Base-by-base conservation (phyloP, 2,113 vertebrate species). In the Eudorcas thomsonii region DNA sequence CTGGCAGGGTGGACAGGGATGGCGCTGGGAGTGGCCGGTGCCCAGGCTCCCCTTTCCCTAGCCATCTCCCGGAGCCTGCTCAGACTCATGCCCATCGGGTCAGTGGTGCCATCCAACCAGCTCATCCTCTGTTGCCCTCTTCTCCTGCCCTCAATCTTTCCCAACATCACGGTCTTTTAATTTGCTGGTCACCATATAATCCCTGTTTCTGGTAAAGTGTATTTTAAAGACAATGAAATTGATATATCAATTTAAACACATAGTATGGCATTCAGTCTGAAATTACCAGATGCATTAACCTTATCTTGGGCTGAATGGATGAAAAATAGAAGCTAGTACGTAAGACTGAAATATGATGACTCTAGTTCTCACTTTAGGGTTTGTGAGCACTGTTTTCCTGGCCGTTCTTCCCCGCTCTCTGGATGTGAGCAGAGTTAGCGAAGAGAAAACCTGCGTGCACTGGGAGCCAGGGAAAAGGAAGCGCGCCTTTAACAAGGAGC, bases 51-150 rank as follows among this genome's bases (percentile, higher is more conserved):
- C 17, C 8, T 67, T 8, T 21, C n/a, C 64, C 21, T 36, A 9
- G 21, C n/a, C 64, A 2, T 21, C 64, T 11, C 64, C 33, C 4
- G 1, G 33, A 67, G 64, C 15, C 4, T 11, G 33, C 33, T 67
- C 33, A 36, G 5, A 2, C 33, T 67, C 64, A 0, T 1, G 33
- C 8, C 64, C 64, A 21, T 11, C 0, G 8, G 21, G 33, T 21
- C 64, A 0, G 0, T 11, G 64, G n/a, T 67, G 33, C 33, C 64
- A 36, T 36, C 33, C 64, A 36, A 11, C 8, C 17, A 67, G 9
- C 64, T 36, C 2, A 2, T 36, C 33, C 64, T 67, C 64, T 36
- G 64, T 11, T 36, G 64, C 64, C 64, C 64, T 11, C 17, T 5
- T 67, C 17, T 67, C 33, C 30, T 16, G 33, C 17, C 33, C 64